Evolutionary conservation across 92 coral and sea anemone genomes (phyloP), one percentile per base, ranked within the genome.

Genomic region (Diadumene lineata): DNA sequence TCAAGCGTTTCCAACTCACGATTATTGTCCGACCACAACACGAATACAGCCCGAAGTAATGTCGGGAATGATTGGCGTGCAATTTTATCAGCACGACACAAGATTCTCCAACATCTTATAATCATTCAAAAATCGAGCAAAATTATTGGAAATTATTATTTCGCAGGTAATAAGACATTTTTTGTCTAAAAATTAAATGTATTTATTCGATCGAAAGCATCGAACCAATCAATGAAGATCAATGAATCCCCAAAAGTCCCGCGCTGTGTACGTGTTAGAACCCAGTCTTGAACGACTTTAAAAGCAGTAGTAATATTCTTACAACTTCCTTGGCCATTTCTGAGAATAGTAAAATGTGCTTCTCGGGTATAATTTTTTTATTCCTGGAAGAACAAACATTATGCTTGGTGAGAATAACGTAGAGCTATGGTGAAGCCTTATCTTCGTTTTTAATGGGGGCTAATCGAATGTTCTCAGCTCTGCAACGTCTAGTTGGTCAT

Each of bases 401-500:
- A 3, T 53, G 10, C 58, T 53, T 53, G 58, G 58, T 53, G 24
- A 53, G 4, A 21, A 53, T 9, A 3, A 16, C 58, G 58, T 53
- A 16, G 58, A 60, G 65, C 32, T 10, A 60, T 21, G 65, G 6
- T 6, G 26, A 22, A 60, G 13, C 3, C 26, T 7, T 10, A 23
- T 6, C 32, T 60, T 60, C 32, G 32, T 2, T n/a, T 56, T 56
- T 4, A 60, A 60, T 60, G 65, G 65, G 65, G 7, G 65, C 65
- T 2, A 3, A 7, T 60, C 31, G 65, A 23, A 1, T 60, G 22
- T 26, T 60, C 2, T 23, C 65, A 2, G 29, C 32, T 23, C 16
- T 60, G 1, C 65, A 60, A 27, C 65, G 65, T 60, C 2, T 60
- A 10, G 65, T 60, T 60, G 29, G 65, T 7, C 29, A 32, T 2